Conservation (phyloP, 2,888 invertebrate species). For the Drosophila hamatofila region DNA sequence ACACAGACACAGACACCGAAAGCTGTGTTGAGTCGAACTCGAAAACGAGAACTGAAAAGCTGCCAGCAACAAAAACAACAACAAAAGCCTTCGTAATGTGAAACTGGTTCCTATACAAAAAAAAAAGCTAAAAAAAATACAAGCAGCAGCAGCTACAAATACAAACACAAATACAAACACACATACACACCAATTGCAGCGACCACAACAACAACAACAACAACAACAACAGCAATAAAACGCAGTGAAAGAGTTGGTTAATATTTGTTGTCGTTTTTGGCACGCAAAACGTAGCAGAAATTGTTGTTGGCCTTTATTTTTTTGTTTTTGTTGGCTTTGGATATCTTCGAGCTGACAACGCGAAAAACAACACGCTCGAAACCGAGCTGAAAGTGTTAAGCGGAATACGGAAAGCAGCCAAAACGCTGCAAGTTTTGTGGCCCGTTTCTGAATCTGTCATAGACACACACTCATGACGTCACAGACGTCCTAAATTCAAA, state of each 20-base stretch:
- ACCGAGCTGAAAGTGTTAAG: constrained; percentile 33
- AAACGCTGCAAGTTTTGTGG: constrained; percentile 4
- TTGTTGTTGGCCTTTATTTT: constrained; percentile 22
- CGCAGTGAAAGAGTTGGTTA: constrained; percentile 70
- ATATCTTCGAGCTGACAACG: constrained; percentile 50
- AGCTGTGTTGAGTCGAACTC: constrained; percentile 52
- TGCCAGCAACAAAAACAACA: constrained; percentile 45
- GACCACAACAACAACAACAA: constrained; percentile 52
- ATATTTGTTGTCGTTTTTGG: constrained; percentile 46
- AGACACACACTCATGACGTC: constrained; percentile 65
- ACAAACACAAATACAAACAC: constrained; percentile 31
- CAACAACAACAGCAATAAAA: constrained; percentile 54
- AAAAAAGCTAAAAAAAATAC: constrained; percentile 6
- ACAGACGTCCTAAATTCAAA: constrained; percentile 38
- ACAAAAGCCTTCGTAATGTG: constrained; percentile 72
- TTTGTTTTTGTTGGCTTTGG: constrained; percentile 21
- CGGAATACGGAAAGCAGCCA: background rate
- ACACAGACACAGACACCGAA: constrained; percentile 25
- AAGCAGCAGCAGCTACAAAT: constrained; percentile 30
- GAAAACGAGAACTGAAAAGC: constrained; percentile 57
- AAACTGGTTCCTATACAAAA: constrained; percentile 73
- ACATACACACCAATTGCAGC: constrained; percentile 59
- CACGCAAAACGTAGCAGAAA: constrained; percentile 59
- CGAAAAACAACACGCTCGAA: constrained; percentile 55
- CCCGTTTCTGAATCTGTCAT: constrained; percentile 12